Evolutionary conservation across 2,888 invertebrate species (phyloP), one percentile per base, ranked within the genome.

Genomic region (Eugnorisma glareosa): DNA sequence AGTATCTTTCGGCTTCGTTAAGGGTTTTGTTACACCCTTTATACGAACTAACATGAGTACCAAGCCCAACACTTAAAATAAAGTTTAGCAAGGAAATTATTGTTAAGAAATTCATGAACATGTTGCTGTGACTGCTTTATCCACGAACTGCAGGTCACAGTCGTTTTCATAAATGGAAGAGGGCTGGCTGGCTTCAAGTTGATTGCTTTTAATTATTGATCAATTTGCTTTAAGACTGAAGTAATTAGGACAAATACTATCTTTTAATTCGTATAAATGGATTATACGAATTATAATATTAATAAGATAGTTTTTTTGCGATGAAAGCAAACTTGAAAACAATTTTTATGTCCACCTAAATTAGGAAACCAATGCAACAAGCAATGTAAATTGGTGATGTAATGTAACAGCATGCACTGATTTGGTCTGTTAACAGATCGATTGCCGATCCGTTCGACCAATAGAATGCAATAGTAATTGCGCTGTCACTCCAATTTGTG

Each of bases 391-490:
- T 75, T 57, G 37, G 37, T 63, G 7, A 31, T 7, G 76, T 64
- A 75, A 68, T 79, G 63, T 63, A 48, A 81, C 63, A 63, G 7
- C 37, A 57, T 68, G 75, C 57, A 35, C 28, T 64, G 57, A 76
- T 82, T 82, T 68, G 35, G 57, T 51, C 57, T 24, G 54, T 75
- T 75, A 67, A 48, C 75, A 48, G 40, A 54, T 81, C 45, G 37
- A 54, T 74, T 51, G 59, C 40, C 40, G 57, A 81, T 40, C 43
- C n/a, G 21, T 37, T 59, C 21, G 2, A 66, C 35, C 68, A 69
- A 66, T 76, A 35, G 37, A 59, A 76, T 69, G 78, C 66, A 75
- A 75, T 54, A 79, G 59, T 75, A 79, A 81, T 79, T 75, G 45
- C 70, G 31, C 57, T 77, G 78, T 71, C 83, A 77, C 61, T 67